These are phyloP conservation scores for Dorcus hopei DNA, from an alignment of 2,888 invertebrate genomes.

Conservation along the genomic window DNA sequence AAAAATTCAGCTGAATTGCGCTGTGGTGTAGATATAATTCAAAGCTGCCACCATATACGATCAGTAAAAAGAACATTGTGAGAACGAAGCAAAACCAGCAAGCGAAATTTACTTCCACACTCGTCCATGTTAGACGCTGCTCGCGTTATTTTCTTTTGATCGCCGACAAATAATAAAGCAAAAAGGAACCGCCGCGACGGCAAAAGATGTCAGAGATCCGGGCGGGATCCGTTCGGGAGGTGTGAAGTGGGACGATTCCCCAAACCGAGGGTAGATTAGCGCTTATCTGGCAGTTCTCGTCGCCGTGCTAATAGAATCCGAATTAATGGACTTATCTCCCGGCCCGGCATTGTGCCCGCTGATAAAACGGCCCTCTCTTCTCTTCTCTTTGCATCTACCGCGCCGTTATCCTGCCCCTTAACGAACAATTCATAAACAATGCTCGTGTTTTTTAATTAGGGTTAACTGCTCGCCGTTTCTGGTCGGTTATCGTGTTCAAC, in stretches of 20 bases:
- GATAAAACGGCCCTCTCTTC: constrained; percentile 31
- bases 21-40: no score
- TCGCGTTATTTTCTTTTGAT: no score
- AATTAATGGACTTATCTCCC: constrained; percentile 37
- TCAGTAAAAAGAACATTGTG: no score
- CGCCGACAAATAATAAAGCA: no score
- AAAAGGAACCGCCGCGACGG: background rate
- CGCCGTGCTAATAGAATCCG: constrained; percentile 36
- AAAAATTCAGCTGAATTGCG: no score
- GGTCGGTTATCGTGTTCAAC: constrained; percentile 5
- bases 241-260: constrained; percentile 26
- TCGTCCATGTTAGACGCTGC: no score
- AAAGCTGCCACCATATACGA: no score
- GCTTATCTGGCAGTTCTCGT: constrained; percentile 36
- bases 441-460: constrained; percentile 34
- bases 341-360: constrained; percentile 31
- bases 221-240: constrained; percentile 20
- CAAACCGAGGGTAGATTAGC: constrained; percentile 32
- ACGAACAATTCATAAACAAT: constrained; percentile 36
- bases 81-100: no score
- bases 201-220: background rate
- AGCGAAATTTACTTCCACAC: no score
- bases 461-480: constrained; percentile 28
- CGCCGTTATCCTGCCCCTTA: constrained; percentile 30
- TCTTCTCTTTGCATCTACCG: constrained; percentile 14